These are phyloP conservation scores for Microcebus griseorufus DNA, from an alignment of 2,113 vertebrate genomes.

Conservation along the genomic window DNA sequence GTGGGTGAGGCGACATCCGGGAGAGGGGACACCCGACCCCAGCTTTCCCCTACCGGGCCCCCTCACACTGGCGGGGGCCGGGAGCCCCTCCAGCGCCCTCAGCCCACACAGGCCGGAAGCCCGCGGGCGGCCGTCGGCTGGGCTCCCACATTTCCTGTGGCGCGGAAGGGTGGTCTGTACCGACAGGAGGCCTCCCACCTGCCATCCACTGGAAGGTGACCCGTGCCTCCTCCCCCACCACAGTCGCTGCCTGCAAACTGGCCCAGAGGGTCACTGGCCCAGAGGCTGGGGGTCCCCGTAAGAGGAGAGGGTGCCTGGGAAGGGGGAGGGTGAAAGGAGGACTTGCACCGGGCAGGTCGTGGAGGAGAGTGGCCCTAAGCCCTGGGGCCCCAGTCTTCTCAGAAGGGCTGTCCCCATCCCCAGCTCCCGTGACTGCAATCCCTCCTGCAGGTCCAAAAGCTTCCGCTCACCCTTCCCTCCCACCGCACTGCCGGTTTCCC, in stretches of 20 bases:
- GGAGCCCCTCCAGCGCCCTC: background rate
- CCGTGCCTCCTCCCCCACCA: background rate
- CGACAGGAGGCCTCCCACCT: background rate
- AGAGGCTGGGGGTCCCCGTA: background rate
- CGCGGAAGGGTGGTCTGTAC: background rate
- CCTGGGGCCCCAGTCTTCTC: background rate
- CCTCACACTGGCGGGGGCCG: rapidly evolving
- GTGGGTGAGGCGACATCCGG: constrained; percentile 2
- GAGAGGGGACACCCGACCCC: background rate
- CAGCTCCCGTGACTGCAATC: background rate
- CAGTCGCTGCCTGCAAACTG: background rate
- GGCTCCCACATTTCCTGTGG: background rate
- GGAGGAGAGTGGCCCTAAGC: background rate
- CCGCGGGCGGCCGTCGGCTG: background rate
- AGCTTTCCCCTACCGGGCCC: background rate
- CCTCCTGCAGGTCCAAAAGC: background rate
- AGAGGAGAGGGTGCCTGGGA: background rate
- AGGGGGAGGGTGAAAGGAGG: background rate
- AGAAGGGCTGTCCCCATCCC: background rate
- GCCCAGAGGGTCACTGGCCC: background rate
- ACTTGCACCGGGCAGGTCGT: background rate
- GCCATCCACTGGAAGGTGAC: background rate
- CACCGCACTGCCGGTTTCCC: background rate
- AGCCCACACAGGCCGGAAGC: too few species aligned
- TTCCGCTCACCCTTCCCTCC: background rate